Percentiles rank a stretch among this genome's conserved stretches.
Evolutionary conservation across 2,797 vertebrate genomes (phyloP).

Genomic region (Adelosebastes latens): DNA sequence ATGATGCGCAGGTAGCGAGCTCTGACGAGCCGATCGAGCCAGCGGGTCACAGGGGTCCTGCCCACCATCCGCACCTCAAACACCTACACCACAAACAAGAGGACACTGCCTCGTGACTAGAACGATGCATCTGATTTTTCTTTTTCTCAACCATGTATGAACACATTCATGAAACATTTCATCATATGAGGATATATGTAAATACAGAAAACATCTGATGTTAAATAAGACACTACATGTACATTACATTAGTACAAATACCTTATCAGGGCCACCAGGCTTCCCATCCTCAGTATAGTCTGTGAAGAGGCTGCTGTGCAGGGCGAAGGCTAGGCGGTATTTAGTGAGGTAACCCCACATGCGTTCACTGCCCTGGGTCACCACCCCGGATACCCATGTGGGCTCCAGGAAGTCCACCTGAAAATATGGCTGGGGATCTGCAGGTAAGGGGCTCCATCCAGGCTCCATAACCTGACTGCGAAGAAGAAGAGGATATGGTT

Average conservation of each 20-base stretch:
- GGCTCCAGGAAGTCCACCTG: conserved; percentile 88
- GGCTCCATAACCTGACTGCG: conserved; percentile 84
- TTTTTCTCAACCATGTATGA: not conserved
- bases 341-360: conserved; percentile 82
- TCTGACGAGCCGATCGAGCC: conserved; percentile 77
- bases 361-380: conserved; percentile 83
- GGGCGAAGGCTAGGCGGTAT: conserved; percentile 83
- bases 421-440: conserved; percentile 82
- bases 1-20: conserved; percentile 85
- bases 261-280: conserved; percentile 69
- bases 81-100: conserved; percentile 55
- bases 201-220: not conserved
- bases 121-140: not conserved
- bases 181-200: no score
- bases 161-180: not conserved
- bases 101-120: not conserved
- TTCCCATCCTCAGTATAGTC: conserved; percentile 76
- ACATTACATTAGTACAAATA: conserved; percentile 20
- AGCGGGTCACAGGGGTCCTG: conserved; percentile 78
- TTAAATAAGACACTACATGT: not conserved
- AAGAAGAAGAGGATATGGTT: not conserved
- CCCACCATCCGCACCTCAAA: conserved; percentile 83
- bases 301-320: conserved; percentile 73
- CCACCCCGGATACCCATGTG: conserved; percentile 84
- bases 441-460: conserved; percentile 85